These are phyloP conservation scores for Fundulus diaphanus DNA, from an alignment of 2,797 vertebrate species.

Conservation along the genomic window DNA sequence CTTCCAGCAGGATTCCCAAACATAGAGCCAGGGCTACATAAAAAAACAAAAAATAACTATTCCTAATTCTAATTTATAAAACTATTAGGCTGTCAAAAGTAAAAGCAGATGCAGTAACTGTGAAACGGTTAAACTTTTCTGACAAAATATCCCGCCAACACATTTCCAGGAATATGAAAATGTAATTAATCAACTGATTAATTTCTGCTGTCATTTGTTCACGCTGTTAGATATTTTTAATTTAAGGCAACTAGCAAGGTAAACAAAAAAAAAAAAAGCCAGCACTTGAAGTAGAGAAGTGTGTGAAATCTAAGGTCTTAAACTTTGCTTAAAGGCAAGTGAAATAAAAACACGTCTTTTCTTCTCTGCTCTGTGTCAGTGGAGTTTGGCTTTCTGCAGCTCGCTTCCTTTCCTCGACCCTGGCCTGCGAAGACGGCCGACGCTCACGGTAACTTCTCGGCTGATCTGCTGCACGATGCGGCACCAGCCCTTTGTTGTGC, in stretches of 20 bases:
- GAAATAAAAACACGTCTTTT: not conserved
- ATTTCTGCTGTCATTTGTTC: slow-evolving; percentile 2
- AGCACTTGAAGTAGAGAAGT: not conserved
- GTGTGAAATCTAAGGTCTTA: not conserved
- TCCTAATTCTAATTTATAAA: not conserved
- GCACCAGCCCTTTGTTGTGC: slow-evolving; percentile 53
- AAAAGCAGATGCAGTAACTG: no score
- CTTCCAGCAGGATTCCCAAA: not conserved
- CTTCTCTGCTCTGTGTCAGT: slow-evolving; percentile 1
- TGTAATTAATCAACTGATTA: not conserved
- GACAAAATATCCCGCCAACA: not conserved
- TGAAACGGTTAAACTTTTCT: not conserved
- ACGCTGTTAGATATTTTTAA: slow-evolving; percentile 5
- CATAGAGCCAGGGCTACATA: not conserved
- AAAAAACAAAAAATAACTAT: not conserved
- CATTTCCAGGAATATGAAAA: not conserved
- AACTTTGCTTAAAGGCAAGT: not conserved
- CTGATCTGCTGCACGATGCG: slow-evolving; percentile 44
- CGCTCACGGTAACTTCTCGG: slow-evolving; percentile 21
- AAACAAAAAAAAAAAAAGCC: not conserved
- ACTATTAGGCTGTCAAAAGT: not conserved
- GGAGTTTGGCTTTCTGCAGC: slow-evolving; percentile 22
- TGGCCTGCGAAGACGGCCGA: slow-evolving; percentile 19
- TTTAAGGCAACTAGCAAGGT: not conserved
- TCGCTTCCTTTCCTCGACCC: slow-evolving; percentile 24